Base-by-base conservation (phyloP, 2,113 vertebrate genomes). In the Archocentrus centrarchus region DNA sequence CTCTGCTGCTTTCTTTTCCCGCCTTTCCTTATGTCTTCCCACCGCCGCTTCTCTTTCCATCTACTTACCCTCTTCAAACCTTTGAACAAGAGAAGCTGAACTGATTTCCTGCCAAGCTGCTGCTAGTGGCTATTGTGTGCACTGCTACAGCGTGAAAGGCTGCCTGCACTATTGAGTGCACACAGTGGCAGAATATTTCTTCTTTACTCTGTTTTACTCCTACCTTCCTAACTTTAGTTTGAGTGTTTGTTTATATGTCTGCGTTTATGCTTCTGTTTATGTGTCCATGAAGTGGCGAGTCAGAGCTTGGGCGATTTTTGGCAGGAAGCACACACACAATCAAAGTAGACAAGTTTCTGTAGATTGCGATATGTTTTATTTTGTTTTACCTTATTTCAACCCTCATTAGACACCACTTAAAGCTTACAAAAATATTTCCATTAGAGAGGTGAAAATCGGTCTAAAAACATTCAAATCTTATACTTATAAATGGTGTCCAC, bases 31-130 rank as follows among this genome's bases (percentile, higher is more conserved):
- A n/a, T 73, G 66, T 82, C 84, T 75, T 80, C 55, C 75, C 75
- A n/a, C 81, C 58, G 13, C 82, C 55, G 70, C 37, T 62, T 62
- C 81, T 59, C 75, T 79, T 80, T 73, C 76, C 61, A 81, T 64
- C 77, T 60, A 73, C 81, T 85, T 82, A 50, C 64, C 60, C 82
- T 77, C 81, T 75, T 81, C 39, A 92, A 89, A 81, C 85, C 83
- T 92, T 93, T 93, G 78, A 93, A 91, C 86, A 85, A 86, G 90
- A 88, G 84, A 81, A 84, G 82, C 86, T 78, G 64, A 90, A 86
- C 83, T 87, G 91, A 91, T 90, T 93, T 85, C 86, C 84, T 91
- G 88, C 93, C 94, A 93, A 86, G 80, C 84, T 66, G 79, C 89
- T 61, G 82, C 84, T 84, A 77, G 77, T 89, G 73, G 53, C 83